Evolutionary conservation across 1,140 invertebrate genomes (phyloP), one percentile per base, ranked within the genome.

Genomic region (Drosophila bocqueti): DNA sequence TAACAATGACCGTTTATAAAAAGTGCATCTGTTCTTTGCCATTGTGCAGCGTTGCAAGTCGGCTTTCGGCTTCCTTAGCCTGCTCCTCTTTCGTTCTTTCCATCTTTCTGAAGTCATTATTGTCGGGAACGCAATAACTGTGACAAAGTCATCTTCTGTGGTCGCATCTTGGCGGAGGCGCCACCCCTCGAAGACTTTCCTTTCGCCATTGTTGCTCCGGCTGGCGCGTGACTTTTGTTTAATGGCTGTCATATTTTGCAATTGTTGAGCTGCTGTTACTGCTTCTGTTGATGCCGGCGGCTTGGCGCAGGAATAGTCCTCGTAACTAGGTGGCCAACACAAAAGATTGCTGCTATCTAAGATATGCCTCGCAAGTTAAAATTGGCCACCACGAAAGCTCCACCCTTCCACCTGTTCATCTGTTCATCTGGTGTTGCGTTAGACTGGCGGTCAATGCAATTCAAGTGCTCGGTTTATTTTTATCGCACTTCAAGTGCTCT

Each of bases 41-140:
- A n/a, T n/a, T n/a, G n/a, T n/a, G n/a, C n/a, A n/a, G n/a, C 49
- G 50, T 68, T 84, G 73, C 77, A 62, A 76, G 81, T 84, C 81
- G 65, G 81, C 81, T 83, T 83, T 83, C 10, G 24, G 47, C 57
- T 54, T 38, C 13, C 50, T 43, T 50, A 36, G 29, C 42, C 59
- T 21, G 50, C 46, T 42, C 24, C 69, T 68, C 31, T 31, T 36
- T 8, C 65, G 65, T 83, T 63, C 43, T 69, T 76, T 69, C 21
- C 8, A 16, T 15, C 76, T 83, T 79, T 83, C 81, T 83, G 52
- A 63, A 87, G 79, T 86, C 75, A 79, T 85, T 85, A 85, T 85
- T 82, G 76, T 75, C 54, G 77, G 66, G 63, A 61, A 58, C 82
- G 83, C 83, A 81, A 84, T 81, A 81, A 81, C 82, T 78, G 81